Conservation (phyloP, 2,113 vertebrate genomes). For the Procavia capensis region DNA sequence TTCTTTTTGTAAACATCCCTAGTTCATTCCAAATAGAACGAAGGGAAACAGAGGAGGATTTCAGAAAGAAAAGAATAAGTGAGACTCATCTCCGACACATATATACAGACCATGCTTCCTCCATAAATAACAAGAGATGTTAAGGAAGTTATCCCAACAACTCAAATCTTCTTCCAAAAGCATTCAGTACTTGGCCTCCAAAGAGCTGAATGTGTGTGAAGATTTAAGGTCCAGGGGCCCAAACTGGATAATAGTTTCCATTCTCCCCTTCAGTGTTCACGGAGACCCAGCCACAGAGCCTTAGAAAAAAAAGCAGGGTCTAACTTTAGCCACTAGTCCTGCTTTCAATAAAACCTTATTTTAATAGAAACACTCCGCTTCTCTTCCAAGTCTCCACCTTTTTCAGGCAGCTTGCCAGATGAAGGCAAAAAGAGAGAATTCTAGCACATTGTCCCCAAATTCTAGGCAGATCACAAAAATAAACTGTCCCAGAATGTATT, state of each 20-base stretch:
- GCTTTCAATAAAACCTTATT: conserved; percentile 80
- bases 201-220: conserved; percentile 52
- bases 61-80: conserved; percentile 26
- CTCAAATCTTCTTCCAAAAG: conserved; percentile 53
- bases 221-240: conserved; percentile 54
- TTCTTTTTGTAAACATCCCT: background rate
- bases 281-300: conserved; percentile 63
- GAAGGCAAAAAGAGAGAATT: conserved; percentile 80
- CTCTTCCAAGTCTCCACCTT: conserved; percentile 69
- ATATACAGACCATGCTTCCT: conserved; percentile 50
- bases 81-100: conserved; percentile 50
- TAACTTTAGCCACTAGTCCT: conserved; percentile 79
- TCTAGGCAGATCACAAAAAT: conserved; percentile 83
- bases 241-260: conserved; percentile 68
- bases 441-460: conserved; percentile 84
- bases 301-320: conserved; percentile 73
- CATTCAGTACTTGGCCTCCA: conserved; percentile 19
- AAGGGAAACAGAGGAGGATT: conserved; percentile 15
- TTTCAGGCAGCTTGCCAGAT: conserved; percentile 74
- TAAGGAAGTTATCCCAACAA: conserved; percentile 71
- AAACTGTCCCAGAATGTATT: conserved; percentile 82
- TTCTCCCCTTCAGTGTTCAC: conserved; percentile 51
- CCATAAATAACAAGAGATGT: conserved; percentile 60
- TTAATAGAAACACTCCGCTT: conserved; percentile 81
- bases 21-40: background rate